Base-by-base conservation (phyloP, 2,113 vertebrate species). In the Dicentrarchus labrax region DNA sequence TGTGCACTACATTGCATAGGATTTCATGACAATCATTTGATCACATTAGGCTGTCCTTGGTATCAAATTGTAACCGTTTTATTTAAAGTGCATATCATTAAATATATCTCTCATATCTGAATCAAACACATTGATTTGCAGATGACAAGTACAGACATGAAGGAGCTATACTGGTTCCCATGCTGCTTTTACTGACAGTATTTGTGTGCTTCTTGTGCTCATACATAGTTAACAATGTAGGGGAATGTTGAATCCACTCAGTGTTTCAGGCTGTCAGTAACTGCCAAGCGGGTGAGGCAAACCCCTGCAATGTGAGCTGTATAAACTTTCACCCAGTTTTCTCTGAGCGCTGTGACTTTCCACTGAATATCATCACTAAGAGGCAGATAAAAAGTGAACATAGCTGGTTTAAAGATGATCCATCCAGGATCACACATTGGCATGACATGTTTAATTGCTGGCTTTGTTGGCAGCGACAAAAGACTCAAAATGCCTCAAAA, bases 281-380 rank as follows among this genome's bases (percentile, higher is more conserved):
- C 15, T 53, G 59, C 71, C 38, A 30, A 30, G 39, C 0, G 2
- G 38, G 9, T 2, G 17, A 84, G 45, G 6, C 51, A 60, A 12
- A 39, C n/a, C 12, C 7, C 22, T 68, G 78, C 15, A 89, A 80
- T 61, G 62, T 67, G 82, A 90, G 76, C 79, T 45, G 12, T 9
- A 30, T 60, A 17, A 83, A 83, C 88, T 62, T 83, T 85, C 51
- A 74, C 80, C 83, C 60, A 72, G 19, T 85, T 85, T 30, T 43
- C 38, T 66, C 17, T 22, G 43, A 57, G 59, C 22, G 7, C 54
- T 50, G 70, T 45, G 48, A 59, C 22, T 69, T 79, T 76, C 43
- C 17, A 38, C 56, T 76, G 56, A n/a, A 11, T 38, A 41, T 68
- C 59, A 75, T 45, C 51, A 47, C 51, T 21, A 7, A 72, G 9